A percentile compares a stretch with the other conserved stretches of the same genome.
These are phyloP conservation scores for Spheniscus humboldti DNA, from an alignment of 2,797 vertebrate species.

Conservation along the genomic window DNA sequence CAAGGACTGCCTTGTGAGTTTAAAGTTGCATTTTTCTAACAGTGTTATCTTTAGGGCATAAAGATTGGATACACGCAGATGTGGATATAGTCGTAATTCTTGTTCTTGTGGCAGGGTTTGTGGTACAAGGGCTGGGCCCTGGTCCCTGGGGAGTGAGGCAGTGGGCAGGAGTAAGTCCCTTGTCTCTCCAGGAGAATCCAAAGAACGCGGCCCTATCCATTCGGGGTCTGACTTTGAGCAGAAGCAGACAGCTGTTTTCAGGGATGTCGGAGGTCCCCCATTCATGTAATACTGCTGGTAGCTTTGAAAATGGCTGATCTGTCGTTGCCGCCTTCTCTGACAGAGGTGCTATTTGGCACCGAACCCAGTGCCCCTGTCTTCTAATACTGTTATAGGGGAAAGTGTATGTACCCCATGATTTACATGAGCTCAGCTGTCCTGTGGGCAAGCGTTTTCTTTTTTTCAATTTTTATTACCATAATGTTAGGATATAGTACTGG, in stretches of 20 bases:
- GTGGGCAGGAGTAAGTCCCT: neutral
- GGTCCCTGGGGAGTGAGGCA: neutral
- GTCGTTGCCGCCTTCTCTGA: neutral
- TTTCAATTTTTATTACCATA: neutral
- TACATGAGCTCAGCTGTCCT: neutral
- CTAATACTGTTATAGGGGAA: neutral
- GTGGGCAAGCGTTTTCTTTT: neutral
- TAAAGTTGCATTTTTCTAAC: neutral
- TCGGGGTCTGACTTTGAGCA: neutral
- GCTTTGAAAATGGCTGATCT: neutral
- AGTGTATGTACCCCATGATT: neutral
- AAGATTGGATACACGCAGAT: neutral
- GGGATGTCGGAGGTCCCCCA: neutral
- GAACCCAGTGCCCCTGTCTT: neutral
- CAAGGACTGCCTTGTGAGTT: neutral
- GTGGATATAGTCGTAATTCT: neutral
- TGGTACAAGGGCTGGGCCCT: neutral
- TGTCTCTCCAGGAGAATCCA: neutral
- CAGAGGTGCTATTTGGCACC: neutral
- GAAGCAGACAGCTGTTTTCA: neutral
- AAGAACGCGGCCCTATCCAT: neutral
- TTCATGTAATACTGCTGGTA: neutral
- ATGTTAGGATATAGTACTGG: neutral
- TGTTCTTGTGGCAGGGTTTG: slow-evolving; percentile 5
- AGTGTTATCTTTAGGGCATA: slow-evolving; percentile 25